These are phyloP conservation scores for Ariolimax columbianus DNA, from an alignment of 2,888 invertebrate species.

Conservation along the genomic window DNA sequence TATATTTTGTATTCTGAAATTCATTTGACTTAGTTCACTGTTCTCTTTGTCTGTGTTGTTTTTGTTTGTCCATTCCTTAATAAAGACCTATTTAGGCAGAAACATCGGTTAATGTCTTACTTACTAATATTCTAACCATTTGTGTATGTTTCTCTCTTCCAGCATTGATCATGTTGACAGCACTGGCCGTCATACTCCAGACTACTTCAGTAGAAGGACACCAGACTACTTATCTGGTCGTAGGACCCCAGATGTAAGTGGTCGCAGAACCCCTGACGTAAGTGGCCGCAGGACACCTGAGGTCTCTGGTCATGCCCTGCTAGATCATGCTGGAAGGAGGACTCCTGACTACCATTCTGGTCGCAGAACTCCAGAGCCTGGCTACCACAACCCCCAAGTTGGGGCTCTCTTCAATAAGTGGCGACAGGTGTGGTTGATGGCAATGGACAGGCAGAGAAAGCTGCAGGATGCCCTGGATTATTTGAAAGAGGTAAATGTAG, in stretches of 20 bases:
- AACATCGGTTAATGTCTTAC: too few relatives aligned
- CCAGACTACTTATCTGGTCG: conserved; percentile 53
- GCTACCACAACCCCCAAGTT: conserved; percentile 91
- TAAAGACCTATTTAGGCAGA: too few relatives aligned
- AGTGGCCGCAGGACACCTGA: conserved; percentile 63
- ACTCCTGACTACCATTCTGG: conserved; percentile 59
- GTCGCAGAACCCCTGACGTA: conserved; percentile 55
- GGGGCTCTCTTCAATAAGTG: conserved; percentile 97
- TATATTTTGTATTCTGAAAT: too few relatives aligned
- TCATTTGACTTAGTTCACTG: too few relatives aligned
- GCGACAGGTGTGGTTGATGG: conserved; percentile 97
- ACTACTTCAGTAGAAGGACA: conserved; percentile 54
- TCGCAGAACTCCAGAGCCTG: conserved; percentile 84
- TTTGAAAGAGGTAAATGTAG: conserved; percentile 53
- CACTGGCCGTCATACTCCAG: conserved; percentile 65
- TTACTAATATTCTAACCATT: too few relatives aligned
- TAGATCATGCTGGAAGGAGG: conserved; percentile 59
- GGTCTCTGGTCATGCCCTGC: conserved; percentile 62
- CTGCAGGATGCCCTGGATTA: conserved; percentile 95
- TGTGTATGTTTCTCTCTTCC: too few relatives aligned
- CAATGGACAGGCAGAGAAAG: conserved; percentile 96
- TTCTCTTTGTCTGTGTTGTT: too few relatives aligned
- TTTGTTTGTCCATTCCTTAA: too few relatives aligned
- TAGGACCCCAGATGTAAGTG: conserved; percentile 54
- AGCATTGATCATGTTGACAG: conserved; percentile 36